Evolutionary conservation across 2,888 invertebrate species (phyloP).

Genomic region (Diabrotica balteata): DNA sequence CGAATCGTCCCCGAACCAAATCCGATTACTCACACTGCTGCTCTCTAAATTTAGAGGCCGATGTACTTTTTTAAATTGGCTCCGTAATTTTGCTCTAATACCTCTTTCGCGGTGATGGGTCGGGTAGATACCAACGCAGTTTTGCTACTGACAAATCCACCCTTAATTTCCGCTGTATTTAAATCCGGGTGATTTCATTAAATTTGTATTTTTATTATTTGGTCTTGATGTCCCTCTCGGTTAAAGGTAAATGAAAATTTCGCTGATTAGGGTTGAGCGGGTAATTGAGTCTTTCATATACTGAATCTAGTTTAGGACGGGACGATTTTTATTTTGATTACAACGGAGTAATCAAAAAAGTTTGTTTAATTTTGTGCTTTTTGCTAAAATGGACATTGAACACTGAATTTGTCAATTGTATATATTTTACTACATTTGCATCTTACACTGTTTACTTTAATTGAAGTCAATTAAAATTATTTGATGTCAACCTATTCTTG

Average conservation of each 20-base stretch:
- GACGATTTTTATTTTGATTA: too few relatives aligned
- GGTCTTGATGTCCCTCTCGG: not conserved
- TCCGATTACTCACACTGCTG: constrained; percentile 12
- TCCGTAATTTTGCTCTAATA: constrained; percentile 13
- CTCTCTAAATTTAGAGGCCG: constrained; percentile 12
- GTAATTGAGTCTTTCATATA: too few relatives aligned
- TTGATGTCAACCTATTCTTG: too few relatives aligned
- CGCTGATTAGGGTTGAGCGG: constrained; percentile 1
- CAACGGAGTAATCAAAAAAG: too few relatives aligned
- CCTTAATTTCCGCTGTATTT: constrained; percentile 16
- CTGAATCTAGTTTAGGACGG: too few relatives aligned
- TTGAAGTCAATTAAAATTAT: too few relatives aligned
- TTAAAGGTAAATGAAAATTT: constrained; percentile 12
- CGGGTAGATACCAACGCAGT: constrained; percentile 14
- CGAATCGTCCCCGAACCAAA: too few relatives aligned
- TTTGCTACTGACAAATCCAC: constrained; percentile 25
- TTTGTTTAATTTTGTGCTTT: too few relatives aligned
- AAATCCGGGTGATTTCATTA: constrained; percentile 16
- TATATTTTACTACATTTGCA: too few relatives aligned
- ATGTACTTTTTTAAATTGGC: constrained; percentile 11
- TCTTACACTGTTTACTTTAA: too few relatives aligned
- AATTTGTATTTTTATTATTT: constrained; percentile 23
- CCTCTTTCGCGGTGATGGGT: constrained; percentile 17
- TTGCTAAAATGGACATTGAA: too few relatives aligned
- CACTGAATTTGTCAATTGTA: too few relatives aligned